A percentile compares a stretch with the other conserved stretches of the same genome.
Conservation (phyloP, 2,888 invertebrate genomes). For the Pyrrhia umbra region DNA sequence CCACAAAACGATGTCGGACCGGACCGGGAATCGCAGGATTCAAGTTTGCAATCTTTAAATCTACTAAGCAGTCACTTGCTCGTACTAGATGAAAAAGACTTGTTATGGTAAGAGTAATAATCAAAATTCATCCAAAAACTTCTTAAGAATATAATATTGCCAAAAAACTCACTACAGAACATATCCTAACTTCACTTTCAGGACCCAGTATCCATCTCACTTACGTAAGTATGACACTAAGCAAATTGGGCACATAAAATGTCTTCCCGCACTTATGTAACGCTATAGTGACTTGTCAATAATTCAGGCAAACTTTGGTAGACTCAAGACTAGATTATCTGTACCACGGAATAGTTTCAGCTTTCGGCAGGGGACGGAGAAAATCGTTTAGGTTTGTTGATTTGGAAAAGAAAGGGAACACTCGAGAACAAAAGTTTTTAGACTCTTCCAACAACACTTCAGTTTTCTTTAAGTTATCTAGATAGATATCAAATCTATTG, state of each 20-base stretch:
- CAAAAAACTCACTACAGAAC: background rate
- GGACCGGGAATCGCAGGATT: too few species aligned
- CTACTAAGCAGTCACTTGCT: too few species aligned
- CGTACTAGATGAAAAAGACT: too few species aligned
- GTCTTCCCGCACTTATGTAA: constrained; percentile 1
- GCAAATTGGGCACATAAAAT: constrained; percentile 34
- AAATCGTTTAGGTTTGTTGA: constrained; percentile 10
- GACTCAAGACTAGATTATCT: constrained; percentile 38
- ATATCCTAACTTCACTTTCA: constrained; percentile 39
- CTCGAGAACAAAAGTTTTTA: background rate
- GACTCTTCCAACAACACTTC: background rate
- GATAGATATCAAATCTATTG: background rate
- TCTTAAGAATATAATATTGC: background rate
- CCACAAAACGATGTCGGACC: too few species aligned
- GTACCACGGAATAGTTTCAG: constrained; percentile 17
- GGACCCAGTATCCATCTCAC: constrained; percentile 36
- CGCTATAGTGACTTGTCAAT: constrained; percentile 37
- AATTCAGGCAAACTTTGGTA: constrained; percentile 34
- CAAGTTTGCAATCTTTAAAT: too few species aligned
- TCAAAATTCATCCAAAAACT: background rate
- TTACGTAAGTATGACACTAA: constrained; percentile 46
- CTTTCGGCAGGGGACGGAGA: constrained; percentile 1
- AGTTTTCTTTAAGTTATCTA: background rate
- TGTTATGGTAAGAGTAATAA: too few species aligned
- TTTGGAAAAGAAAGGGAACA: constrained; percentile 10